Evolutionary conservation across 1,140 invertebrate species (phyloP).

Genomic region (Lasioglossum albipes): DNA sequence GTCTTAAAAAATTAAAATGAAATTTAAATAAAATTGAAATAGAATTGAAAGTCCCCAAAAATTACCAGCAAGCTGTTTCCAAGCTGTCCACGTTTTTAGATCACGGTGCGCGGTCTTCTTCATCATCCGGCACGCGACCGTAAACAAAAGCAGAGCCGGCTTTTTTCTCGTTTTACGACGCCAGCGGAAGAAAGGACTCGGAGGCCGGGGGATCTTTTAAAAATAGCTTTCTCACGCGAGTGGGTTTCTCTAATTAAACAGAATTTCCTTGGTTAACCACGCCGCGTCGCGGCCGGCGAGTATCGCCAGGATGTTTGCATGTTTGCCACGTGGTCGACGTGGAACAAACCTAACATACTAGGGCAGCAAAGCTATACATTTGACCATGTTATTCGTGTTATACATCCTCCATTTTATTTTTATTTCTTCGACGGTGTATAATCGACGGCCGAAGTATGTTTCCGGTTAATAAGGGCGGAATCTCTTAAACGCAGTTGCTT

Average conservation of each 20-base stretch:
- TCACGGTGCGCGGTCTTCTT: slow-evolving; percentile 7
- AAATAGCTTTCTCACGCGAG: slow-evolving; percentile 52
- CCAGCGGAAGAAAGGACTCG: not conserved
- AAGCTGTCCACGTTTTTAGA: not conserved
- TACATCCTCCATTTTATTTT: not conserved
- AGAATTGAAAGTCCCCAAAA: too few relatives aligned
- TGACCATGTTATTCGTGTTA: too few relatives aligned
- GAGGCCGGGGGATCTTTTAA: slow-evolving; percentile 46
- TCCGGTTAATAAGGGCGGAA: slow-evolving; percentile 36
- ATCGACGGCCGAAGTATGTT: slow-evolving; percentile 25
- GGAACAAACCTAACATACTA: not conserved
- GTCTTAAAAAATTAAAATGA: too few relatives aligned
- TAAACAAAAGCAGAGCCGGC: slow-evolving; percentile 40
- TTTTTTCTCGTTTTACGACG: not conserved
- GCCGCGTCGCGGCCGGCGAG: slow-evolving; percentile 7
- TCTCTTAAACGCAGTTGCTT: slow-evolving; percentile 37
- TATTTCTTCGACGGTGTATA: not conserved
- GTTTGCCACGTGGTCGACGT: not conserved
- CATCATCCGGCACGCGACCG: slow-evolving; percentile 9
- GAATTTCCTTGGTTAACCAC: slow-evolving; percentile 50
- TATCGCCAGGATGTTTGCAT: slow-evolving; percentile 17
- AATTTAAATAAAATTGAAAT: too few relatives aligned
- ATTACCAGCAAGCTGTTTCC: too few relatives aligned
- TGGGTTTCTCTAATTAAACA: slow-evolving; percentile 53
- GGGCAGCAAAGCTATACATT: too few relatives aligned